Evolutionary conservation across 2,888 invertebrate species (phyloP), one percentile per base, ranked within the genome.

Genomic region (Cosmopolites sordidus): DNA sequence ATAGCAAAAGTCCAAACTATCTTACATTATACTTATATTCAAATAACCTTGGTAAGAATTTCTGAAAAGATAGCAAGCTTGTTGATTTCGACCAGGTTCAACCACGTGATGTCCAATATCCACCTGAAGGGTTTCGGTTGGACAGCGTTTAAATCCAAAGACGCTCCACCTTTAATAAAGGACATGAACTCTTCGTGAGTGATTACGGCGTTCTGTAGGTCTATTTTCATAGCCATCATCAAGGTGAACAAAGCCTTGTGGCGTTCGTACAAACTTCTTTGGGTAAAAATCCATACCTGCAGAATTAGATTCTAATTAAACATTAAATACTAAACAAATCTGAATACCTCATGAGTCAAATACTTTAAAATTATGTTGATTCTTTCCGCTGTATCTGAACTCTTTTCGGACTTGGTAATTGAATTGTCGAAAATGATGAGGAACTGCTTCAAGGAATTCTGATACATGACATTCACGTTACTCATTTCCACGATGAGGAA

Each of bases 401-500:
- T 93, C 73, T 92, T 94, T 5, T 84, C 81, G 0, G 95, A 94
- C 75, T 90, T 92, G 0, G 87, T 89, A 61, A 97, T 96, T 0
- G 96, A 94, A 66, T 86, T 87, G 70, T 97, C 95, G 69, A 97
- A 97, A 58, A 96, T 87, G 9, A 83, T 90, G 39, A 97, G 76
- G 75, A 97, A 97, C 71, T 97, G 96, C 68, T 92, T 92, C 44
- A 97, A 76, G 0, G 96, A 93, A 64, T 95, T 96, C 73, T 97
- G 97, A 69, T 97, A 97, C 96, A 97, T 97, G 6, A 86, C 82
- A 69, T 95, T 96, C 0, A 97, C 95, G 69, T 92, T 88, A 66
- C 92, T 92, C 95, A 97, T 95, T 77, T 97, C 96, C 0, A 96
- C 95, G 56, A 97, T 95, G 37, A 97, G 78, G 71, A 97, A 97